Conservation (phyloP, 2,888 invertebrate species). For the Tortricodes alternella region DNA sequence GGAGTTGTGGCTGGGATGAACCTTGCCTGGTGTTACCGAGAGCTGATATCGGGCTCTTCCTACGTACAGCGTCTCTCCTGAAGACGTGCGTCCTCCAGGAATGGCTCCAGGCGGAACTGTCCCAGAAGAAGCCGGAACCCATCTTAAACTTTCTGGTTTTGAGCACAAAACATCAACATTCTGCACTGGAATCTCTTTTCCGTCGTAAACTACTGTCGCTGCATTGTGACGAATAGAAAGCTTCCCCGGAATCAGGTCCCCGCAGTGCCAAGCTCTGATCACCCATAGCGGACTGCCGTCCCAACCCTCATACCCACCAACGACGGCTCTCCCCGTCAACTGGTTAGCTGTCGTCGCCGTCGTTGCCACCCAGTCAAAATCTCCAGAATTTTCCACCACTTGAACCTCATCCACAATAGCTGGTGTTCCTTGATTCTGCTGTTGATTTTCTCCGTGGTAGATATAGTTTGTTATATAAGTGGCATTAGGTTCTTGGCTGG, state of each 20-base stretch:
- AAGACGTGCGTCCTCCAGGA: conserved; percentile 73
- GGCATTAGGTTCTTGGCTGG: conserved; percentile 38
- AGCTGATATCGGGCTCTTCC: conserved; percentile 82
- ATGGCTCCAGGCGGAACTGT: conserved; percentile 80
- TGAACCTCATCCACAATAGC: conserved; percentile 47
- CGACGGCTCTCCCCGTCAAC: conserved; percentile 65
- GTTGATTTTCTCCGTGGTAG: conserved; percentile 63
- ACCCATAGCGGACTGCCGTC: conserved; percentile 77
- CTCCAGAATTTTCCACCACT: conserved; percentile 65
- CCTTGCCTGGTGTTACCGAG: conserved; percentile 82
- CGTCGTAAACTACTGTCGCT: conserved; percentile 65
- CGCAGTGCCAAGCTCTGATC: conserved; percentile 71
- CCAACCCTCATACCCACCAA: conserved; percentile 77
- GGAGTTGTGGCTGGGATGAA: conserved; percentile 69
- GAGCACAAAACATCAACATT: conserved; percentile 73
- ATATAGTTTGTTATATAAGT: conserved; percentile 75
- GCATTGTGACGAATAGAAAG: conserved; percentile 69
- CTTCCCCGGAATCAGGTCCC: conserved; percentile 75
- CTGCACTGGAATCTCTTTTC: conserved; percentile 71
- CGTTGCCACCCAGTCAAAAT: conserved; percentile 70
- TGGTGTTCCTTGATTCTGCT: conserved; percentile 29
- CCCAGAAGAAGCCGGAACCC: conserved; percentile 80
- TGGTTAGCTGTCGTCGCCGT: conserved; percentile 61
- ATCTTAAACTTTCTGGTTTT: conserved; percentile 63
- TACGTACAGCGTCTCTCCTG: conserved; percentile 78